Base-by-base conservation (phyloP, 2,113 vertebrate genomes). In the Dasypus novemcinctus region DNA sequence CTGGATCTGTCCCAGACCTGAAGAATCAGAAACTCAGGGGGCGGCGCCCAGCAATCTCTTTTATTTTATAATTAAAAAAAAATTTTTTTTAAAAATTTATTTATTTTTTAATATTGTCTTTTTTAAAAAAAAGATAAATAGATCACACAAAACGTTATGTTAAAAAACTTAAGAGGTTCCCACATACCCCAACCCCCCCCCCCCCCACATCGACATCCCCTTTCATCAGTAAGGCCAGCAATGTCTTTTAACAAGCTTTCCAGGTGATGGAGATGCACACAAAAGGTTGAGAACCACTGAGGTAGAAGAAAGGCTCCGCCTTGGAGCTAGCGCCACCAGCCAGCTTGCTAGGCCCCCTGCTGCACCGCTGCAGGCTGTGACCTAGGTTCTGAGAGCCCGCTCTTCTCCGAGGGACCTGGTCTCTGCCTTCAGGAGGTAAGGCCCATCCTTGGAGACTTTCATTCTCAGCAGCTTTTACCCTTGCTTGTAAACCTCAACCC, bases 361-460 rank as follows among this genome's bases (percentile, higher is more conserved):
- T 87, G 38, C 4, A 9, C 15, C 4, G 33, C 29, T 27, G 81
- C 46, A 43, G 43, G 59, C 0, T 1, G 3, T 21, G 7, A 2
- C 57, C 2, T 4, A 4, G 1, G 3, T 20, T 38, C 15, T 29
- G 36, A 8, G 43, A 57, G 61, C 54, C 71, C 43, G 63, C 14
- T 23, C 59, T 54, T 14, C 57, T n/a, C 1, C 17, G 57, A 79
- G 64, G 43, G 20, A 14, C 80, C 38, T 74, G 69, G 8, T n/a
- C 52, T 64, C 25, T 33, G 57, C n/a, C 69, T 74, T 25, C 27
- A 78, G 74, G 36, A 79, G 27, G 4, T 1, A 54, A 66, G 74
- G 46, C 68, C 61, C 8, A 31, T 69, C 13, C 36, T 57, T 63
- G 49, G 20, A 52, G 25, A 10, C 20, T n/a, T 68, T 33, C 43